Base-by-base conservation (phyloP, 2,888 invertebrate species). In the Lissocephala sabroskyi region DNA sequence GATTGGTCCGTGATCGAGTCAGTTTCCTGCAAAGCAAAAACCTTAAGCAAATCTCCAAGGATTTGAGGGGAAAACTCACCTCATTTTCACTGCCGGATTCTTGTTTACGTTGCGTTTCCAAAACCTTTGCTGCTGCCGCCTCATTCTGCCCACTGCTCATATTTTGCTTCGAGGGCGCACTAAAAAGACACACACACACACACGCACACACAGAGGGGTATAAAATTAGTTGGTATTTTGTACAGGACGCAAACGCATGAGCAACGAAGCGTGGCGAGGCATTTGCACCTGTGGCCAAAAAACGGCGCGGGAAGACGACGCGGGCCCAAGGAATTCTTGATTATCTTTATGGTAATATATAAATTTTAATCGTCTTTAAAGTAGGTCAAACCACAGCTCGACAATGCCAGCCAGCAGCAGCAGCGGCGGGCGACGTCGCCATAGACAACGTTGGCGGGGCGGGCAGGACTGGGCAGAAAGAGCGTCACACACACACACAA, bases 71-170 rank as follows among this genome's bases (percentile, higher is more conserved):
- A 3, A n/a, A 35, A 57, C 59, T 62, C 71, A 67, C 82, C 79
- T 82, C 82, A 78, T 80, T 81, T 76, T 83, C 82, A 68, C 80
- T 76, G 63, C 71, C 68, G 52, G 68, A 79, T 62, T 82, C 79
- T 67, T 76, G 73, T 62, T 70, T 58, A 54, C 57, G 68, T 60
- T 77, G 79, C 62, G 71, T 65, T 62, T 76, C 81, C 78, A 70
- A 62, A 65, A 77, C 81, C 78, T 79, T 82, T 71, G 74, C 74
- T 70, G 71, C 62, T 77, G 63, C 59, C 70, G 71, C 53, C 78
- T 80, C 81, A 81, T 81, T 78, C 66, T 80, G 77, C 74, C 68
- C 66, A 75, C 81, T 80, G 76, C 59, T 80, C 81, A 81, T 81
- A 79, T 78, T 81, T 81, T 62, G 53, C 33, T 30, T 35, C 40